These are phyloP conservation scores for Teinopalpus imperialis DNA, from an alignment of 2,888 invertebrate genomes.

Conservation along the genomic window DNA sequence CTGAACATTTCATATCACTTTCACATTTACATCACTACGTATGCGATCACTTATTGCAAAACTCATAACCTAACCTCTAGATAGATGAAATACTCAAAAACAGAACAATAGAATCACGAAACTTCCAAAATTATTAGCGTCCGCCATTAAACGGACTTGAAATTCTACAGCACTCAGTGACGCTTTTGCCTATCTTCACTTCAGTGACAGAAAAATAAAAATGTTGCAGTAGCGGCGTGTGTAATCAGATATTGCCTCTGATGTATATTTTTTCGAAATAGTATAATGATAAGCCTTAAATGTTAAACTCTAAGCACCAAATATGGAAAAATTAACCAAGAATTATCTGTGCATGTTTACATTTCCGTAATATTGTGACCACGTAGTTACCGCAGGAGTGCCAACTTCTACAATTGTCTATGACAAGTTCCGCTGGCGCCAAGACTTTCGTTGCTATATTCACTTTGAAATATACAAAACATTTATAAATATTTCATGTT, in stretches of 20 bases:
- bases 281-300: slow-evolving; percentile 31
- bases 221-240: slow-evolving; percentile 34
- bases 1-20: slow-evolving; percentile 76
- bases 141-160: slow-evolving; percentile 80
- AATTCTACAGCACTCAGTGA: slow-evolving; percentile 76
- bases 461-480: slow-evolving; percentile 34
- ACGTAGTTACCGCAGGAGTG: slow-evolving; percentile 70
- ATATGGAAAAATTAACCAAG: slow-evolving; percentile 44
- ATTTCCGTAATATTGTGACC: slow-evolving; percentile 74
- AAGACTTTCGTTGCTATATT: slow-evolving; percentile 53
- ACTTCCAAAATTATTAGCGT: slow-evolving; percentile 80
- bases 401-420: slow-evolving; percentile 52
- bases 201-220: slow-evolving; percentile 66
- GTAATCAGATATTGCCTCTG: slow-evolving; percentile 28
- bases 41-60: slow-evolving; percentile 59
- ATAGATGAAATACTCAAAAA: slow-evolving; percentile 61
- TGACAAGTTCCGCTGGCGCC: slow-evolving; percentile 74
- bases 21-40: slow-evolving; percentile 65
- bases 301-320: slow-evolving; percentile 36
- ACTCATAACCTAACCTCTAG: slow-evolving; percentile 63
- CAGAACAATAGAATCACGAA: slow-evolving; percentile 80
- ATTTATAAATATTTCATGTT: slow-evolving; percentile 14
- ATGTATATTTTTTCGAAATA: slow-evolving; percentile 25
- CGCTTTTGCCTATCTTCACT: slow-evolving; percentile 80
- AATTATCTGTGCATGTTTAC: slow-evolving; percentile 73